These are phyloP conservation scores for Umimayanthus kanabou DNA, from an alignment of 92 coral and sea anemone species.

Conservation along the genomic window DNA sequence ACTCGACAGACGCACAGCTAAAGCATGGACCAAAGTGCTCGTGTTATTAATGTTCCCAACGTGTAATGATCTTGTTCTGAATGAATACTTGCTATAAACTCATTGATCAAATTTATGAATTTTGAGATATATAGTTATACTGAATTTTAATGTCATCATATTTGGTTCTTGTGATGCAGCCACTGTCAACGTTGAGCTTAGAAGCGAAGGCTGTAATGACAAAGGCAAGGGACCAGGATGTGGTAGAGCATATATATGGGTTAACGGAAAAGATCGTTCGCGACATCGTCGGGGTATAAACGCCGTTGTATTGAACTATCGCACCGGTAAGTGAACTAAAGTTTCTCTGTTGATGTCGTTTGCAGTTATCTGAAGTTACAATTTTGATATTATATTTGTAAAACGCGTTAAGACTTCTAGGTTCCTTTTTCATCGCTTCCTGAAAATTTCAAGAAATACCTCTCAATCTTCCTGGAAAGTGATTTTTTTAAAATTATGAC, in stretches of 20 bases:
- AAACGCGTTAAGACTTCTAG: background rate
- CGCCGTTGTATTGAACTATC: conserved; percentile 15
- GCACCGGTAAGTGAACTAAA: conserved; percentile 11
- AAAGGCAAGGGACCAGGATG: conserved; percentile 17
- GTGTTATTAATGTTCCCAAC: no score
- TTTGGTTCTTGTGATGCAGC: background rate
- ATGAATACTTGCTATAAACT: no score
- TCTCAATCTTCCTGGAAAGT: no score
- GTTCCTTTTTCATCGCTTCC: no score
- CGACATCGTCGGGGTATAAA: conserved; percentile 27
- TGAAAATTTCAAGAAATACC: no score
- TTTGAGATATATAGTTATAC: no score
- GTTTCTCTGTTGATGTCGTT: no score
- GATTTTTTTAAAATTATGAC: no score
- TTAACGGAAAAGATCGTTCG: conserved; percentile 30
- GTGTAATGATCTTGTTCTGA: no score
- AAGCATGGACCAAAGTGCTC: no score
- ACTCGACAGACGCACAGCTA: no score
- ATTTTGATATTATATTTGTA: background rate
- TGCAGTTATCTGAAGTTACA: background rate
- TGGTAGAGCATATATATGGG: conserved; percentile 16
- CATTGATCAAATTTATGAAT: no score
- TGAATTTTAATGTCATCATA: background rate
- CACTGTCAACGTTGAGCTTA: conserved; percentile 21
- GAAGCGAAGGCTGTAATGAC: conserved; percentile 36